Evolutionary conservation across 2,113 vertebrate genomes (phyloP), one percentile per base, ranked within the genome.

Genomic region (Heterotilapia buettikoferi): DNA sequence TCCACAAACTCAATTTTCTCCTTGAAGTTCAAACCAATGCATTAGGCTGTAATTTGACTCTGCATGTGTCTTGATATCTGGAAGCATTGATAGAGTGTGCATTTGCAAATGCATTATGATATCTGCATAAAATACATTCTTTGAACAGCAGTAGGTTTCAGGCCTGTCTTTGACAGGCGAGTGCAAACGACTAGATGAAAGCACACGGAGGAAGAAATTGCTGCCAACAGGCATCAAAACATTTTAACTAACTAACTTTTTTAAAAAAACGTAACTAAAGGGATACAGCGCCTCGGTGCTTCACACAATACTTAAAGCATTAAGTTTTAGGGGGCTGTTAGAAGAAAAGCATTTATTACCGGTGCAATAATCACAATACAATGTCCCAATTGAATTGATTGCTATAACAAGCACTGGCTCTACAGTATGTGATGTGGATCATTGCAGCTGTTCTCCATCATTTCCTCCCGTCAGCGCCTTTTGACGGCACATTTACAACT

Each of bases 151-250:
- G 54, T 71, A 53, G 38, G 47, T 43, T 86, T 79, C 63, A 2
- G 33, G 87, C 71, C 66, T 45, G 78, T 63, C 54, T 56, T 91
- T 89, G 76, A 71, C 85, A 76, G 54, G 63, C 43, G 7, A 24
- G 89, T 84, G 76, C 50, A 89, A 83, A 82, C 56, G 63, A 86
- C 40, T 10, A 43, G 87, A 89, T 91, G 81, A 86, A 81, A 91
- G 88, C 1, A 4, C 61, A 61, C 53, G 80, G 45, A n/a, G 53
- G 54, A 88, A 56, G 85, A 78, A 87, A 80, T 21, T 66, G 76
- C 82, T 90, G 90, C 89, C 88, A 66, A 53, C 79, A 91, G 86
- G 79, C 87, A 92, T 88, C 71, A 68, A 71, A 86, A 86, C 63
- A 57, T 88, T 89, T 86, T 71, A 88, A 80, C 71, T 63, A 89